Percentiles rank a stretch among this genome's conserved stretches.
Conservation (phyloP, 1,140 invertebrate genomes). For the Neodiprion fabricii region DNA sequence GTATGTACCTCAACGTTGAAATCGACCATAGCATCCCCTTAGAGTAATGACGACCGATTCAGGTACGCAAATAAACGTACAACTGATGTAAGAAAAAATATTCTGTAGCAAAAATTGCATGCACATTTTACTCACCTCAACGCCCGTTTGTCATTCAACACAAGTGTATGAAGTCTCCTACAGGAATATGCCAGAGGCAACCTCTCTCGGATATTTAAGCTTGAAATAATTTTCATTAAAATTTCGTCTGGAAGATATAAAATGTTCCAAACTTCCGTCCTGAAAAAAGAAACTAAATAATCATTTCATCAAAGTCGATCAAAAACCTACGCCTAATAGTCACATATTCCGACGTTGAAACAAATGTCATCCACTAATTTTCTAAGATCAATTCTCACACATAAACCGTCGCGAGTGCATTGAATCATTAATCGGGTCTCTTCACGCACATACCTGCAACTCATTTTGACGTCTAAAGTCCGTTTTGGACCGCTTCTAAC, state of each 20-base stretch:
- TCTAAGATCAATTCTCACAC: too few relatives aligned
- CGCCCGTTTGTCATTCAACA: not conserved
- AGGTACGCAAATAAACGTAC: not conserved
- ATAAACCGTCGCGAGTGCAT: too few relatives aligned
- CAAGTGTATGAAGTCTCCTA: not conserved
- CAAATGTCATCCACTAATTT: too few relatives aligned
- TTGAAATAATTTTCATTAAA: not conserved
- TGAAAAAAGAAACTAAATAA: not conserved
- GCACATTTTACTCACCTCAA: not conserved
- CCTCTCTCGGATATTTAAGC: not conserved
- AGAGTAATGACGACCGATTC: too few relatives aligned
- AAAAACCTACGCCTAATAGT: too few relatives aligned
- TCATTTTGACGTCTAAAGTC: too few relatives aligned
- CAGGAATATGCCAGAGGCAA: not conserved
- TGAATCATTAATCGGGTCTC: too few relatives aligned
- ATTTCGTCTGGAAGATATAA: not conserved
- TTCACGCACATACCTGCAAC: too few relatives aligned
- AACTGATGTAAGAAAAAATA: not conserved
- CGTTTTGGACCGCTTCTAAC: too few relatives aligned
- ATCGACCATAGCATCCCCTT: not conserved
- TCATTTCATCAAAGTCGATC: too few relatives aligned
- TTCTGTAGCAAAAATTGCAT: not conserved
- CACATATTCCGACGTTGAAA: too few relatives aligned
- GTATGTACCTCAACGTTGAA: not conserved
- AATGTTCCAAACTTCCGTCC: not conserved